phyloP scores from a whole-genome alignment of 1,140 invertebrate genomes.

The Temnothorax curvispinosus region DNA sequence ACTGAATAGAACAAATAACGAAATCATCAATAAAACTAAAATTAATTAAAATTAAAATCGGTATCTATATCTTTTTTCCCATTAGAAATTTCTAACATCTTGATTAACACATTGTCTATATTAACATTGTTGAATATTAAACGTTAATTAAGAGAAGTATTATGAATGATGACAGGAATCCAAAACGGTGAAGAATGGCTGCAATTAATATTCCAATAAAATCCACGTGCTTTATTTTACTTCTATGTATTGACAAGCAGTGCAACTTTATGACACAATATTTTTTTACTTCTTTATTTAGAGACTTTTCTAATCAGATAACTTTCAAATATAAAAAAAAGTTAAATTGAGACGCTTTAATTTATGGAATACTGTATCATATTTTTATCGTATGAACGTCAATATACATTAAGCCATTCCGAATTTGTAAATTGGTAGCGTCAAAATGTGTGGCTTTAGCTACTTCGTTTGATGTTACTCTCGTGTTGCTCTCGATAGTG shows the following conservation, averaged over 20 bases:
- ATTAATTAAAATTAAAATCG: constrained; percentile 12
- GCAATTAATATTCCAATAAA: background rate
- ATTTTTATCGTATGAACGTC: background rate
- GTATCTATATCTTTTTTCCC: background rate
- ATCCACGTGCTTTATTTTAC: background rate
- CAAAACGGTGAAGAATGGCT: background rate
- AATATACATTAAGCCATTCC: background rate
- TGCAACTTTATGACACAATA: background rate
- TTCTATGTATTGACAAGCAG: background rate
- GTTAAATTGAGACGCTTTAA: background rate
- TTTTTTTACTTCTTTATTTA: background rate
- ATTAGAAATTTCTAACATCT: background rate
- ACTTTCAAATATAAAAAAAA: background rate
- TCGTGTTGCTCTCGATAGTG: constrained; percentile 1
- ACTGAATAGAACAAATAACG: background rate
- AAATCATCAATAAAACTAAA: background rate
- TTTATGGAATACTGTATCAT: background rate
- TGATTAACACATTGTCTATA: background rate
- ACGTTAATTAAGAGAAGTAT: background rate
- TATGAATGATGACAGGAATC: background rate
- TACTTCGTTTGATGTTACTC: background rate
- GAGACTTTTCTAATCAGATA: background rate
- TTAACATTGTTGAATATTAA: constrained; percentile 7
- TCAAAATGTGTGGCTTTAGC: background rate
- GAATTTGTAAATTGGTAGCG: background rate